Evolutionary conservation across 2,797 vertebrate species (phyloP), one percentile per base, ranked within the genome.

Genomic region (Acipenser transmontanus): DNA sequence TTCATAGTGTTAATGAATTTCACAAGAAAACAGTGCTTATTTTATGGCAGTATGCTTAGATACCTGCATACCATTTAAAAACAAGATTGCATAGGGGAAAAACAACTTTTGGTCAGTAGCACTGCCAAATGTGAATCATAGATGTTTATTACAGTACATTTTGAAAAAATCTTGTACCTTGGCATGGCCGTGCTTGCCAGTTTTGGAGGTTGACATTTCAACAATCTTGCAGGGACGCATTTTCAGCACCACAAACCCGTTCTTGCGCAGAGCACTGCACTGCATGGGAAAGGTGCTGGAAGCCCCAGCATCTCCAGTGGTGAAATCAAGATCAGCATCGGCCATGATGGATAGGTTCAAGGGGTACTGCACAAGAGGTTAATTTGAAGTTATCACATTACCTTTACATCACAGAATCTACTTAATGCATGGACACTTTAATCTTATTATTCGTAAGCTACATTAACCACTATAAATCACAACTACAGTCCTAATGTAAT

Each of bases 121-220:
- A 34, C 4, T 34, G 34, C 3, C 34, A 34, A 34, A 34, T 34
- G 34, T 34, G 34, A 34, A 34, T 34, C 34, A 17, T 1, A 34
- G 34, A 34, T 34, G 34, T 34, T 34, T 34, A 34, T 34, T 34
- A 4, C 34, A 34, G 34, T 34, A 34, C 34, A 34, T 34, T 34
- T 4, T 34, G 34, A 34, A 34, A 34, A 34, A 34, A 34, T 4
- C 34, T 4, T 4, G 83, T 88, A 97, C 97, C 94, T 99, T 99
- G 66, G 95, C 95, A 67, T 99, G 94, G 48, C 96, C 95, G 34
- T 99, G 97, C 81, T 98, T 99, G 78, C 97, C 97, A 8, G 94
- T 99, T 80, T 97, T 98, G 8, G 97, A 99, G 72, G 96, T 98
- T 77, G 91, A 87, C 95, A 98, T 97, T 72, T 98, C 95, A 11